Base-by-base conservation (phyloP, 1,140 invertebrate genomes). In the Euura lappo region DNA sequence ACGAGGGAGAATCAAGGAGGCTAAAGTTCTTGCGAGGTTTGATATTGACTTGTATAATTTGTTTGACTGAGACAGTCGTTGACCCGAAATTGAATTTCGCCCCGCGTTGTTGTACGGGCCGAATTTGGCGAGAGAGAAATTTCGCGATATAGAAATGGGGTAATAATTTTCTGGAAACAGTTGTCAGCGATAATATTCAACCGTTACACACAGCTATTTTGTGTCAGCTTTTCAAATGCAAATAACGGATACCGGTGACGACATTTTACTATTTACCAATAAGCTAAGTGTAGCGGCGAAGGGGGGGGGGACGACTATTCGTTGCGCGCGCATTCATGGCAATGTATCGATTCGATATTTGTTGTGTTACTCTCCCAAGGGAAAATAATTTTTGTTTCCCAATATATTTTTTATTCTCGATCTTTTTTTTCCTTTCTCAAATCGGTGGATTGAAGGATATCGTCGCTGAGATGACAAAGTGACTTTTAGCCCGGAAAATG, bases 341-440 rank as follows among this genome's bases (percentile, higher is more conserved):
- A 79, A 70, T 79, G 73, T 80, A 80, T 80, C 79, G 79, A 80
- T 80, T 80, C 78, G 79, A 80, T 80, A 80, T 80, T 80, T 79
- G 77, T 80, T 78, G 78, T 75, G 75, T 80, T 80, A 72, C 72
- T 74, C 79, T 73, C 28, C 66, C 71, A 68, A 70, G 69, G 74
- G 70, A 44, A 4, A 71, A 13, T 46, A 71, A 64, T 11, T 68
- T 68, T 68, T 68, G 13, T 68, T 64, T 68, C 3, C 3, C 28
- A 28, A 28, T 68, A 10, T 42, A 11, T 42, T 68, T 68, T 60
- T 11, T 6, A 11, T 60, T 51, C 47, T 11, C 28, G 28, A 28
- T 28, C 51, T 11, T 3, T 60, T 60, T 60, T 60, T 60, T 60
- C 51, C 51, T n/a, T 3, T 60, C 13, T 60, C 51, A 60, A 60